phyloP scores from a whole-genome alignment of 2,113 vertebrate genomes.

The Myiozetetes cayanensis region DNA sequence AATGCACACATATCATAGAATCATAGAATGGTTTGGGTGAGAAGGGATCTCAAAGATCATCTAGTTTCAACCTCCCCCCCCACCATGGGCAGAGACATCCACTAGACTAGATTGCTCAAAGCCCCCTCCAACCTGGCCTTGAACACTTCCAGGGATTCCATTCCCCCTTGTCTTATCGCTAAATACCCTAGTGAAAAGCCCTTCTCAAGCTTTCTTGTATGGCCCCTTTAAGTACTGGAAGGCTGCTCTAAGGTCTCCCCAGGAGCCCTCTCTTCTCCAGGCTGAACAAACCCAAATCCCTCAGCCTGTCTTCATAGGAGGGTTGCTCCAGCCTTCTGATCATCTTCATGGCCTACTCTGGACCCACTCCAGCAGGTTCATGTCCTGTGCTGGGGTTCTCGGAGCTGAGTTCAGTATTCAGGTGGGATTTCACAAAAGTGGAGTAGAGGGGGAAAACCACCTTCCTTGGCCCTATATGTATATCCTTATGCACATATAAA shows the following conservation, averaged over 20 bases:
- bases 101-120: not conserved
- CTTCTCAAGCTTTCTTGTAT: not conserved
- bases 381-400: not conserved
- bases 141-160: not conserved
- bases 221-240: not conserved
- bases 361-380: not conserved
- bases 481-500: not conserved
- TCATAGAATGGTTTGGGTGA: not conserved
- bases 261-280: not conserved
- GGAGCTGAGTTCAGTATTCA: not conserved
- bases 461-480: accelerated
- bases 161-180: not conserved
- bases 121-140: not conserved
- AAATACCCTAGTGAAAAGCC: not conserved
- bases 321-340: not conserved
- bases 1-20: not conserved
- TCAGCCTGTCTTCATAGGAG: not conserved
- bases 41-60: not conserved
- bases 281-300: not conserved
- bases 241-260: not conserved
- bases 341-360: not conserved
- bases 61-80: not conserved
- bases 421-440: not conserved
- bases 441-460: not conserved
- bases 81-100: not conserved